Evolutionary conservation across 1,140 invertebrate genomes (phyloP).

Genomic region (Ganaspis sp.): DNA sequence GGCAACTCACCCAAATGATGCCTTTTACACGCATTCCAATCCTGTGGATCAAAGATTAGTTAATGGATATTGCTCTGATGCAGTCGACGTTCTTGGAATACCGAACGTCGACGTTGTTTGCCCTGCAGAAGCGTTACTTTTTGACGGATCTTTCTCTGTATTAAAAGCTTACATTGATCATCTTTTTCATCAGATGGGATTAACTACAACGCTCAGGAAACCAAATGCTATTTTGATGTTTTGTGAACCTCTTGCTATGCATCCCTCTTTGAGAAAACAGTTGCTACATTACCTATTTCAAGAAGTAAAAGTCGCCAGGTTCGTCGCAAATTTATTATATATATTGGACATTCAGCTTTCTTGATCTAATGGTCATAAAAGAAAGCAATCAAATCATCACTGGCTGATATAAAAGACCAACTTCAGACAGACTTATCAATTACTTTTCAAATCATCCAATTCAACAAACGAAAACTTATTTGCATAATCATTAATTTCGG

Average conservation of each 20-base stretch:
- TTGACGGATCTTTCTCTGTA: constrained; percentile 70
- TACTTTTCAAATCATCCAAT: too few relatives aligned
- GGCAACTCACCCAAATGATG: constrained; percentile 63
- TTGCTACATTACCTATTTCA: constrained; percentile 75
- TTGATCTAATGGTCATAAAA: too few relatives aligned
- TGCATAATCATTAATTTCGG: too few relatives aligned
- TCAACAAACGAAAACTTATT: too few relatives aligned
- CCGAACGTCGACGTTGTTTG: constrained; percentile 75
- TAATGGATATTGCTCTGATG: constrained; percentile 74
- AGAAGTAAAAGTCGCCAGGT: constrained; percentile 75
- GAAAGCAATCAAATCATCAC: too few relatives aligned
- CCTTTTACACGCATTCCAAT: constrained; percentile 67
- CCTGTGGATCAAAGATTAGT: constrained; percentile 72
- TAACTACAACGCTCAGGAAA: constrained; percentile 71
- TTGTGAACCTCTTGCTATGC: constrained; percentile 74
- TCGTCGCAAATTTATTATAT: constrained; percentile 40
- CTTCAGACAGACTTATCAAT: too few relatives aligned
- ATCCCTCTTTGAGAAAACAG: constrained; percentile 71
- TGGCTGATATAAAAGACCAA: too few relatives aligned
- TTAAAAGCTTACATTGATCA: constrained; percentile 74
- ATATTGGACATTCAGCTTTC: too few relatives aligned
- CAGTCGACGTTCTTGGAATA: constrained; percentile 71
- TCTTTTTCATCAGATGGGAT: constrained; percentile 72
- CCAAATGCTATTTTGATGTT: constrained; percentile 75
- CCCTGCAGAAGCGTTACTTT: constrained; percentile 73